Conservation (phyloP, 2,888 invertebrate genomes). For the Drosophila dives region DNA sequence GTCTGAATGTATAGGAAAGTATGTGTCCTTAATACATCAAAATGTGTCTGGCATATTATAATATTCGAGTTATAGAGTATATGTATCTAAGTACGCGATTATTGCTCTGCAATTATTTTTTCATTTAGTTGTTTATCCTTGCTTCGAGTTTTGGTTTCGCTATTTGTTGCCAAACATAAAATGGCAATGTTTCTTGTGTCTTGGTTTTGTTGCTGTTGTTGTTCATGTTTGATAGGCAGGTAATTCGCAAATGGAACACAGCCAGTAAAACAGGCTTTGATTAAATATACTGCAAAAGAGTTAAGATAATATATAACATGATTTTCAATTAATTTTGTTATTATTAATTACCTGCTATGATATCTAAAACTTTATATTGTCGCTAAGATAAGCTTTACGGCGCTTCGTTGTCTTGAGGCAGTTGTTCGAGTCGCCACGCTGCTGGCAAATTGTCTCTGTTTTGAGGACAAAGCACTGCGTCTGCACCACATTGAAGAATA, state of each 20-base stretch:
- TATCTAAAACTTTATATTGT: slow-evolving; percentile 86
- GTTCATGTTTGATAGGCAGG: slow-evolving; percentile 30
- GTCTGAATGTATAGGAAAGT: slow-evolving; percentile 19
- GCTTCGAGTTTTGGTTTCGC: slow-evolving; percentile 17
- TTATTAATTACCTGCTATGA: slow-evolving; percentile 16
- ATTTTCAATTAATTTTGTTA: not conserved
- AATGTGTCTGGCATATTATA: slow-evolving; percentile 14
- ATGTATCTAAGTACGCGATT: slow-evolving; percentile 36
- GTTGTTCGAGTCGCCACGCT: slow-evolving; percentile 86
- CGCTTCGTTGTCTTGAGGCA: slow-evolving; percentile 89
- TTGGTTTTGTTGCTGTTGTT: not conserved
- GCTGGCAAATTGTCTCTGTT: slow-evolving; percentile 90
- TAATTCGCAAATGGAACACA: slow-evolving; percentile 17
- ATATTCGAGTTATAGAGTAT: slow-evolving; percentile 36
- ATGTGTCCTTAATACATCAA: slow-evolving; percentile 28
- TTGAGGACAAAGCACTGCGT: slow-evolving; percentile 96
- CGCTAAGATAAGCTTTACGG: slow-evolving; percentile 90
- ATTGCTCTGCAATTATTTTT: slow-evolving; percentile 15
- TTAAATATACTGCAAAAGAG: slow-evolving; percentile 6
- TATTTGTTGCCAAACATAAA: slow-evolving; percentile 52
- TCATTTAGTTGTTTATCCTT: slow-evolving; percentile 22
- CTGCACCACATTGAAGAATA: slow-evolving; percentile 98
- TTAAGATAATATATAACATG: not conserved
- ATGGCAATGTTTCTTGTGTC: slow-evolving; percentile 7
- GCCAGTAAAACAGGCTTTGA: slow-evolving; percentile 13